Conservation (phyloP, 2,797 vertebrate genomes). For the Mormyrops boulengeri region DNA sequence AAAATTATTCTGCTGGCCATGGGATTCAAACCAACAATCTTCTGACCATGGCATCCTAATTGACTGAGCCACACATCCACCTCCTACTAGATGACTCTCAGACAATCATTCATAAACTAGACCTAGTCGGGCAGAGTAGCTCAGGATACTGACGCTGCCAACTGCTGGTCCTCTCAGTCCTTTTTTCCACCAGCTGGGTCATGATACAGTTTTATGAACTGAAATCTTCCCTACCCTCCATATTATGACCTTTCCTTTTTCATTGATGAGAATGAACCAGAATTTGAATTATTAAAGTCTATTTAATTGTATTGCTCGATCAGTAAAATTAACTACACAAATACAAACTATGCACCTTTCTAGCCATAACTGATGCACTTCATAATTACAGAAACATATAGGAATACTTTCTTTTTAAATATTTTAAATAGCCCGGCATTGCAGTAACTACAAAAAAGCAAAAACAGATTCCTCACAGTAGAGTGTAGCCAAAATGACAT, state of each 20-base stretch:
- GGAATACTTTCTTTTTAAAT: conserved; percentile 11
- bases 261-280: neutral
- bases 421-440: conserved; percentile 1
- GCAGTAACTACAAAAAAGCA: neutral
- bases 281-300: neutral
- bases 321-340: neutral
- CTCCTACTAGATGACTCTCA: neutral
- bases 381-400: neutral
- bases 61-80: neutral
- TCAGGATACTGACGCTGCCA: neutral
- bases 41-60: neutral
- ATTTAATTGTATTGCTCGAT: neutral
- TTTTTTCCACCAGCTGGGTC: neutral
- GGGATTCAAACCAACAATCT: neutral
- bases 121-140: neutral
- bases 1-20: neutral
- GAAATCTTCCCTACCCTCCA: neutral
- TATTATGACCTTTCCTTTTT: neutral
- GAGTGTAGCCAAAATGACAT: neutral
- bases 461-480: neutral
- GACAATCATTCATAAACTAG: neutral
- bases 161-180: neutral
- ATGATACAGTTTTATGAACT: neutral
- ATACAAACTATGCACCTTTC: neutral
- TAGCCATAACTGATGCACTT: neutral